Conservation (phyloP, 2,888 invertebrate genomes). For the Ligdia adustata region DNA sequence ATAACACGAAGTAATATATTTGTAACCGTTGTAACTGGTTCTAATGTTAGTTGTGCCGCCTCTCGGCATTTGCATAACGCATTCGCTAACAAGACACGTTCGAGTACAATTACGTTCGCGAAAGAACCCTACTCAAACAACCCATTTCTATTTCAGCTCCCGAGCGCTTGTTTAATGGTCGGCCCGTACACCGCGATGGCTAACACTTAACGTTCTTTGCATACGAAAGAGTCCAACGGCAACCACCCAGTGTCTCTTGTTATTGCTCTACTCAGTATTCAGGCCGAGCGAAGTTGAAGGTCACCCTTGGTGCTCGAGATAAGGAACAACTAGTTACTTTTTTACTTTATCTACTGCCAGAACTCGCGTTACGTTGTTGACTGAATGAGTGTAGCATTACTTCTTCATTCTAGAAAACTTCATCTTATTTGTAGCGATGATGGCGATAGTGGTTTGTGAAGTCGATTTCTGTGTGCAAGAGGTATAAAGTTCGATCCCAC, state of each 20-base stretch:
- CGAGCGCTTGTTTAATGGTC: conserved; percentile 82
- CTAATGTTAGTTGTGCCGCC: conserved; percentile 48
- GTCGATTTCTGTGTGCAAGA: too few relatives aligned
- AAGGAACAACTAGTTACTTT: conserved; percentile 67
- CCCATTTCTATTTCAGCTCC: conserved; percentile 81
- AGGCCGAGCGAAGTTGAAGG: conserved; percentile 71
- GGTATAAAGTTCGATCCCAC: too few relatives aligned
- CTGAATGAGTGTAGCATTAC: too few relatives aligned
- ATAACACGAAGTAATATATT: conserved; percentile 22
- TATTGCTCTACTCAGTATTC: conserved; percentile 79
- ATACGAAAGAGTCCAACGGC: conserved; percentile 77
- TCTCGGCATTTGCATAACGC: conserved; percentile 73
- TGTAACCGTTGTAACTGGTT: conserved; percentile 35
- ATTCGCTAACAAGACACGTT: conserved; percentile 83
- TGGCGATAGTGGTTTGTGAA: too few relatives aligned
- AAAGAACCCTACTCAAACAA: conserved; percentile 83
- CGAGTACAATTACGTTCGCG: conserved; percentile 81
- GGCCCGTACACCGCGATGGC: conserved; percentile 80
- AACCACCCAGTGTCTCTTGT: conserved; percentile 74
- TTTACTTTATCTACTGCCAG: conserved; percentile 46
- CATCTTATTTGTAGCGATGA: too few relatives aligned
- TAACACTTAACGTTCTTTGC: conserved; percentile 83
- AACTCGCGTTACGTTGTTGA: conserved; percentile 36
- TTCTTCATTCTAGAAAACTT: too few relatives aligned
- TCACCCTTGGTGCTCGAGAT: conserved; percentile 69